Conservation (phyloP, 2,888 invertebrate genomes). For the Platerodrilus igneus region DNA sequence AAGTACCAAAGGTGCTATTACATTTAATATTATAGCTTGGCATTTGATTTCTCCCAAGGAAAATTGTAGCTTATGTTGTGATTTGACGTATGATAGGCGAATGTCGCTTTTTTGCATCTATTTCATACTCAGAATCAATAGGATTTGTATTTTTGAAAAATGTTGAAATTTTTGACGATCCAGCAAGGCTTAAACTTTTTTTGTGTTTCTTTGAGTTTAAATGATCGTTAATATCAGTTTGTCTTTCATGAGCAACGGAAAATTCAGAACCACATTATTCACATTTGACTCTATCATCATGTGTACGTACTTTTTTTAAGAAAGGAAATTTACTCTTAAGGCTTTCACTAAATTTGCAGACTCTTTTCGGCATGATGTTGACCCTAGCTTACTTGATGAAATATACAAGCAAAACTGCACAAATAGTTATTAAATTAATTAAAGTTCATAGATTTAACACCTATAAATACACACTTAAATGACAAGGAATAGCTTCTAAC, state of each 20-base stretch:
- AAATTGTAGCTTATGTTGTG: constrained; percentile 16
- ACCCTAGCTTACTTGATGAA: no score
- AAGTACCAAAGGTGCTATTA: constrained; percentile 11
- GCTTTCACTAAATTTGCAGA: constrained; percentile 4
- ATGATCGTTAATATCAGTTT: constrained; percentile 14
- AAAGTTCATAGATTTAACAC: no score
- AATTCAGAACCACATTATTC: constrained; percentile 4
- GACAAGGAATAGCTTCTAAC: no score
- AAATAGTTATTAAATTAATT: no score
- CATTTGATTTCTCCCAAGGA: constrained; percentile 14
- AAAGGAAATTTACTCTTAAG: constrained; percentile 5
- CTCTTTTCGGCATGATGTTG: no score
- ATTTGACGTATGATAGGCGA: constrained; percentile 9
- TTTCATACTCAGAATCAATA: neutral
- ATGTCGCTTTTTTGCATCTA: constrained; percentile 14
- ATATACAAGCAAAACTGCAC: no score
- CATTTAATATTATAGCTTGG: constrained; percentile 18
- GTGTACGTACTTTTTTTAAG: no score
- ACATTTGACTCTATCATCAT: constrained; percentile 2
- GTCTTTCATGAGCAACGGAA: constrained; percentile 5
- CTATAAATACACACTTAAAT: no score
- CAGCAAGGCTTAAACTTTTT: neutral
- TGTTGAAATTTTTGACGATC: constrained; percentile 2
- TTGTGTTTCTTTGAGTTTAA: constrained; percentile 6
- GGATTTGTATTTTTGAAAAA: constrained; percentile 7